phyloP scores from a whole-genome alignment of 2,113 vertebrate genomes.

The Microtus oregoni region DNA sequence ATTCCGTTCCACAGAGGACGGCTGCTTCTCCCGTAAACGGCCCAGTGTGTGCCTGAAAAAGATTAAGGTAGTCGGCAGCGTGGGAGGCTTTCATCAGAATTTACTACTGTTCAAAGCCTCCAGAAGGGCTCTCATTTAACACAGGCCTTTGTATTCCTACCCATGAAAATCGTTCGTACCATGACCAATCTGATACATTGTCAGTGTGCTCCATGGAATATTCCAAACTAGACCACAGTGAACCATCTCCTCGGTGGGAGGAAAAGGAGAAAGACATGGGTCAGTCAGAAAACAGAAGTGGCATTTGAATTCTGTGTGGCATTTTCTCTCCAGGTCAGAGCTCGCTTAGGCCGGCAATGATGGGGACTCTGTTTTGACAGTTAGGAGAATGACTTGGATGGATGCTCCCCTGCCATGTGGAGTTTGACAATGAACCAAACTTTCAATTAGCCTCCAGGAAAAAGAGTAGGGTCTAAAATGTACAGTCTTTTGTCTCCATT shows the following conservation, averaged over 20 bases:
- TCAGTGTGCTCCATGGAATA: slow-evolving; percentile 77
- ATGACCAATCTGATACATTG: slow-evolving; percentile 80
- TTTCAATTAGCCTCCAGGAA: slow-evolving; percentile 51
- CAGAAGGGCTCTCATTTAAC: slow-evolving; percentile 79
- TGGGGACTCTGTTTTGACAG: slow-evolving; percentile 66
- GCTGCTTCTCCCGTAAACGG: slow-evolving; percentile 63
- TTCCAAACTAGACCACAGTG: slow-evolving; percentile 73
- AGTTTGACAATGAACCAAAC: slow-evolving; percentile 53
- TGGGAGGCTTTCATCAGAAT: slow-evolving; percentile 82
- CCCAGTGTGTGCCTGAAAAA: slow-evolving; percentile 76
- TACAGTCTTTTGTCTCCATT: slow-evolving; percentile 50
- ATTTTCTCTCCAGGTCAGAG: slow-evolving; percentile 68
- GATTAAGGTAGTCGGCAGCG: slow-evolving; percentile 78
- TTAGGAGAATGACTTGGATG: slow-evolving; percentile 62
- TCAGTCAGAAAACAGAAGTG: slow-evolving; percentile 59
- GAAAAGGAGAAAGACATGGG: slow-evolving; percentile 14
- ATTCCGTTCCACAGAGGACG: slow-evolving; percentile 68
- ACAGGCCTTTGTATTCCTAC: slow-evolving; percentile 83
- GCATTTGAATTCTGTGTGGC: slow-evolving; percentile 58
- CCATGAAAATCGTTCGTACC: slow-evolving; percentile 85
- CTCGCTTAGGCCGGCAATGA: slow-evolving; percentile 49
- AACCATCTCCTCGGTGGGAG: slow-evolving; percentile 63
- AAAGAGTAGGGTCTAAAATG: slow-evolving; percentile 54
- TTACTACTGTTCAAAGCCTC: slow-evolving; percentile 84
- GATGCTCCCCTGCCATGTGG: neutral